Evolutionary conservation across 92 coral and sea anemone species (phyloP).

Genomic region (Phymanthus crucifer): DNA sequence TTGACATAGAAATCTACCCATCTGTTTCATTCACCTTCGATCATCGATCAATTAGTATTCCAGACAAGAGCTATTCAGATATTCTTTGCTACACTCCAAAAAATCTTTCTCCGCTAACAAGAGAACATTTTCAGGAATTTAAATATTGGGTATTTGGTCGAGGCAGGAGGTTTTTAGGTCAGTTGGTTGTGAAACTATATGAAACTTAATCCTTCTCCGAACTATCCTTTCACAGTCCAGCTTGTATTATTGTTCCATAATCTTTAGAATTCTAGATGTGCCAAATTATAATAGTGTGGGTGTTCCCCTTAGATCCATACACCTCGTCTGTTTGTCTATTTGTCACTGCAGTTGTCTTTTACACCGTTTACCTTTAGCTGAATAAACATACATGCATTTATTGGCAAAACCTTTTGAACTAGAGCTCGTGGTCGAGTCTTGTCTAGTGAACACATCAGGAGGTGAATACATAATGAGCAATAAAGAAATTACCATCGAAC

Average conservation of each 20-base stretch:
- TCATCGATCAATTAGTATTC: constrained; percentile 33
- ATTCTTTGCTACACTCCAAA: constrained; percentile 12
- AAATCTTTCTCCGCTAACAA: neutral
- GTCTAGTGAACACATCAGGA: neutral
- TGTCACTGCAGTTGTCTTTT: neutral
- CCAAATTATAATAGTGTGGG: neutral
- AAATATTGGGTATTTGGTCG: neutral
- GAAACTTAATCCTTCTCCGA: constrained; percentile 5
- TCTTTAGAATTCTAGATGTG: neutral
- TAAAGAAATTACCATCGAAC: neutral
- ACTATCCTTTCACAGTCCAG: neutral
- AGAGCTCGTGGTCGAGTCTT: neutral
- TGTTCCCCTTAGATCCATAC: neutral
- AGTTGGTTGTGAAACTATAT: neutral
- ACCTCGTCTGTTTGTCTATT: neutral
- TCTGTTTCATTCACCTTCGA: constrained; percentile 29
- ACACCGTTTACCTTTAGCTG: neutral
- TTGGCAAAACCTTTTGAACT: neutral
- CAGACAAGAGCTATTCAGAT: constrained; percentile 36
- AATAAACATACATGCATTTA: neutral
- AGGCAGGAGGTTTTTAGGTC: neutral
- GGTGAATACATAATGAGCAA: neutral
- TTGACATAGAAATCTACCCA: constrained; percentile 15
- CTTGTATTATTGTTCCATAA: neutral
- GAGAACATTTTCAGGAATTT: constrained; percentile 1